Conservation (phyloP, 1,140 invertebrate species). For the Bombyx mandarina region DNA sequence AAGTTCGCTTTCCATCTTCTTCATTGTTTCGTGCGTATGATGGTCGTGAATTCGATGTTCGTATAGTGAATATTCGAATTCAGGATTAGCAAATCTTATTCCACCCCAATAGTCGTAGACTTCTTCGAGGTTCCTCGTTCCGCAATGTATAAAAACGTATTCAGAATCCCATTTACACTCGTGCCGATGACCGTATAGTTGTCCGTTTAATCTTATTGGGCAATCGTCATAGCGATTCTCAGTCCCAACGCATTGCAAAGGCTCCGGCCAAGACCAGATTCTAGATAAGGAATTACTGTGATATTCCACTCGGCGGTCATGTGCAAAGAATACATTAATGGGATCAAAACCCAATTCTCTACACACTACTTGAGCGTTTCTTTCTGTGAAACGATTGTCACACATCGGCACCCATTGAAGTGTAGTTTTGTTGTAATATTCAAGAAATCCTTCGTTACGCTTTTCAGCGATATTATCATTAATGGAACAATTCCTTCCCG, state of each 20-base stretch:
- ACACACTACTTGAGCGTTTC: slow-evolving; percentile 96
- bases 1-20: slow-evolving; percentile 80
- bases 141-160: slow-evolving; percentile 96
- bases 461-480: slow-evolving; percentile 63
- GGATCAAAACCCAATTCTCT: slow-evolving; percentile 92
- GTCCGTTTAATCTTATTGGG: slow-evolving; percentile 89
- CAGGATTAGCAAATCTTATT: slow-evolving; percentile 89
- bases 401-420: slow-evolving; percentile 97
- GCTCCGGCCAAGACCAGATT: slow-evolving; percentile 96
- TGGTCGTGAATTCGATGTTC: slow-evolving; percentile 86
- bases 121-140: slow-evolving; percentile 79
- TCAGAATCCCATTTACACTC: slow-evolving; percentile 90
- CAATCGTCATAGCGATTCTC: slow-evolving; percentile 90
- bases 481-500: slow-evolving; percentile 78
- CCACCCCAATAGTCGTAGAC: slow-evolving; percentile 95
- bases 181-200: slow-evolving; percentile 86
- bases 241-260: slow-evolving; percentile 86
- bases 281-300: slow-evolving; percentile 86
- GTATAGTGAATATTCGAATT: slow-evolving; percentile 90
- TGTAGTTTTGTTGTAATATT: slow-evolving; percentile 95
- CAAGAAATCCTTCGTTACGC: slow-evolving; percentile 86
- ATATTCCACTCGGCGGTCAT: slow-evolving; percentile 85
- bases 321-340: slow-evolving; percentile 88
- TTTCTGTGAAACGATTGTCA: slow-evolving; percentile 93
- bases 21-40: slow-evolving; percentile 79